Evolutionary conservation across 2,113 vertebrate species (phyloP).

Genomic region (Sitta europaea): DNA sequence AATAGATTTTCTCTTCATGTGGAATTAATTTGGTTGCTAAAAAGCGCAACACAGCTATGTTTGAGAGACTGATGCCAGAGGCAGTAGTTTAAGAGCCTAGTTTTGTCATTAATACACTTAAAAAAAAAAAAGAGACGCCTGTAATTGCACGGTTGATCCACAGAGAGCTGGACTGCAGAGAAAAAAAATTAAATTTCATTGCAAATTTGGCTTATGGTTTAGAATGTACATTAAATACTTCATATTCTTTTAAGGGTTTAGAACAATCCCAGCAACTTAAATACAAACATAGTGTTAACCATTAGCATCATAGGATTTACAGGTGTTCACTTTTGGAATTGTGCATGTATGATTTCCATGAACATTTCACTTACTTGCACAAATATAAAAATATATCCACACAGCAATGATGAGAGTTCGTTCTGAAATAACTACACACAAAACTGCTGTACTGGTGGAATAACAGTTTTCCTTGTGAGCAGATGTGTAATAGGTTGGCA

Average conservation of each 20-base stretch:
- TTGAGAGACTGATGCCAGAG: constrained; percentile 47
- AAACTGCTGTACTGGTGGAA: neutral
- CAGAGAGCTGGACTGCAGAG: neutral
- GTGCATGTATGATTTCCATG: neutral
- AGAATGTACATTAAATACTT: neutral
- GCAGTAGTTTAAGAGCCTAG: constrained; percentile 38
- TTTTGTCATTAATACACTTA: constrained; percentile 46
- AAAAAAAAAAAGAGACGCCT: neutral
- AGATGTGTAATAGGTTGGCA: neutral
- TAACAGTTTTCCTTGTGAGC: neutral
- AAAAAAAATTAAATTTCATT: constrained; percentile 22
- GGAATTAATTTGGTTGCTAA: constrained; percentile 72
- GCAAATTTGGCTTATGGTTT: neutral
- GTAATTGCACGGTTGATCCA: constrained; percentile 21
- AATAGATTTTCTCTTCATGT: constrained; percentile 66
- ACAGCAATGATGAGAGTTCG: neutral
- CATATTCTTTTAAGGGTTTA: neutral
- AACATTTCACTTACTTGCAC: neutral
- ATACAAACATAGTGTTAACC: neutral
- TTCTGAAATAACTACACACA: neutral
- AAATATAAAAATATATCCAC: neutral
- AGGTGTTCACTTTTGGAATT: neutral
- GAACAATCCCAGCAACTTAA: neutral
- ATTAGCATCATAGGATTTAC: neutral
- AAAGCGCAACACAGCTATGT: constrained; percentile 46